Evolutionary conservation across 2,797 vertebrate species (phyloP), one percentile per base, ranked within the genome.

Genomic region (Hirundo rustica): DNA sequence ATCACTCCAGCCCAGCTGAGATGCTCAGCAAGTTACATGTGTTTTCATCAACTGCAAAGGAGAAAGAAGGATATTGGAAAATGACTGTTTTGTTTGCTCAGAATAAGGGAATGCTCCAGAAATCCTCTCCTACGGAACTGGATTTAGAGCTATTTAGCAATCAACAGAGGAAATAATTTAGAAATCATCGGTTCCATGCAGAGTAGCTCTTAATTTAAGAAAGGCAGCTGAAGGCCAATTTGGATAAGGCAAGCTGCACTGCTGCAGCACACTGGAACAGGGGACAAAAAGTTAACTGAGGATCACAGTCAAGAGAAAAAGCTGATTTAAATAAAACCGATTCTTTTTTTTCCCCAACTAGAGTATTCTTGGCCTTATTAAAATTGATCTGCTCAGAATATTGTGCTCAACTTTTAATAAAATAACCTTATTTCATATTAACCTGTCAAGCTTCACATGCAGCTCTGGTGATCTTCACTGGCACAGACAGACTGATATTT

Each of bases 41-140:
- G 66, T 78, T 95, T 92, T 80, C 91, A 81, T 83, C 73, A 80
- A 34, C 47, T 54, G 47, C 34, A 80, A 85, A 82, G 64, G 16
- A n/a, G 57, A 85, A 78, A 68, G 40, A 58, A 10, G 14, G 51
- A 45, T 7, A 16, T 57, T 65, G 64, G 48, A 88, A 95, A 96
- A 94, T 72, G 4, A 92, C 76, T 89, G 51, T 16, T 91, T 88
- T 95, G 61, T 88, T 87, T 83, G 65, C 72, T 91, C 23, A 34
- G 78, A 85, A 30, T 40, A 36, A 90, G 50, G 53, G 79, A 92
- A 45, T n/a, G 65, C 82, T 91, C 58, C 88, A 92, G 72, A 89
- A 91, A 61, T 47, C 36, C 36, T 84, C 40, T 77, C 38, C 61
- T 88, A 18, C 2, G 11, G 78, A 6, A 14, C 5, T 82, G 67